Base-by-base conservation (phyloP, 2,797 vertebrate species). In the Lates japonicus region DNA sequence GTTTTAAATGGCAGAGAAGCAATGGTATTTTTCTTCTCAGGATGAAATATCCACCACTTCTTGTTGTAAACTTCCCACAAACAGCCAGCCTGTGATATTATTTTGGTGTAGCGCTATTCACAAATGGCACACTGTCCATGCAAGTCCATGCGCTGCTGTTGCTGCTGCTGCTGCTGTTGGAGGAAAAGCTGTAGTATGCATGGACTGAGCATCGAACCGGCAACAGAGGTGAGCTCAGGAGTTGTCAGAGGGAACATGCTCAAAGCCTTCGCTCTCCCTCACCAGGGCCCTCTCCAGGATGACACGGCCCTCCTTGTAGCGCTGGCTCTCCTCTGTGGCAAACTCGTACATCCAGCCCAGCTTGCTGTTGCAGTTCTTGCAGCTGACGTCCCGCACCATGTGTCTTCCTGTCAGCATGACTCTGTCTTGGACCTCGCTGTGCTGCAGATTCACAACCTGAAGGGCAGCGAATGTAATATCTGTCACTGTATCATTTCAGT, bases 331-430 rank as follows among this genome's bases (percentile, higher is more conserved):
- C 94, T 99, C 98, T 0, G 97, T 99, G 85, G 98, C 98, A 19
- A 98, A 99, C 93, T 99, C 98, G 76, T 99, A 99, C 95, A 98
- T 98, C 98, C 98, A 99, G 65, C 98, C 98, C 79, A 99, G 94
- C 89, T 99, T 99, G 92, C 97, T 99, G 95, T 98, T 99, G 96
- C 98, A 99, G 96, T 99, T 99, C 93, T 99, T 99, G 94, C 98
- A 99, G 96, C 97, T 99, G 92, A 99, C 97, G 0, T 99, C 98
- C 12, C 97, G 96, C 88, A 99, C 98, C 97, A 99, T 99, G 94
- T 99, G 98, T 84, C 97, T 96, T 20, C 98, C 98, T 0, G 98
- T 99, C 87, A 99, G 96, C 98, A 99, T 99, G 84, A 99, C 98
- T 22, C 97, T 94, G 88, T 99, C 98, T 87, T 99, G 98, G 81